phyloP scores from a whole-genome alignment of 2,888 invertebrate genomes.

The Limnephilus marmoratus region DNA sequence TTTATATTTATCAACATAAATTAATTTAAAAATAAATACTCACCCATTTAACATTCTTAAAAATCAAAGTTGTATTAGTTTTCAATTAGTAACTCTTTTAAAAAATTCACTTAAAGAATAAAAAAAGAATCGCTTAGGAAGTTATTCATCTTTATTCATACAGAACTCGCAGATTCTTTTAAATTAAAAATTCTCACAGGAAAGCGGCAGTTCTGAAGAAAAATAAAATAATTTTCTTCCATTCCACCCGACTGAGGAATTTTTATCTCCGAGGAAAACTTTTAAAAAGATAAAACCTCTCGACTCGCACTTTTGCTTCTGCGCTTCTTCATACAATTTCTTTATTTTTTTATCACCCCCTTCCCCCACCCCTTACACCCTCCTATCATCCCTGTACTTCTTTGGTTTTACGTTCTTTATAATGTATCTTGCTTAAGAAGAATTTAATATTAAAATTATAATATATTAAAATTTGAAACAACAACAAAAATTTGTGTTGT shows the following conservation, averaged over 20 bases:
- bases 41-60: neutral
- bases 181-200: neutral
- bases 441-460: neutral
- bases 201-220: neutral
- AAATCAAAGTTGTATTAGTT: neutral
- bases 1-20: neutral
- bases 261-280: constrained; percentile 13
- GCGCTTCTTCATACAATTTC: neutral
- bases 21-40: neutral
- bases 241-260: neutral
- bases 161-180: neutral
- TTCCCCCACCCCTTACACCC: neutral
- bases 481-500: too few relatives aligned
- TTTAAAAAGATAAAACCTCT: neutral
- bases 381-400: neutral
- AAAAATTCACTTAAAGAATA: neutral
- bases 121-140: neutral
- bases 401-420: neutral
- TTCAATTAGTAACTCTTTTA: neutral
- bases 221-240: constrained; percentile 20
- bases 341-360: constrained; percentile 6
- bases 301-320: neutral
- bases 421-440: neutral
- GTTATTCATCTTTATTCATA: neutral
- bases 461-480: neutral